Evolutionary conservation across 2,113 vertebrate genomes (phyloP).

Genomic region (Tragelaphus imberbis): DNA sequence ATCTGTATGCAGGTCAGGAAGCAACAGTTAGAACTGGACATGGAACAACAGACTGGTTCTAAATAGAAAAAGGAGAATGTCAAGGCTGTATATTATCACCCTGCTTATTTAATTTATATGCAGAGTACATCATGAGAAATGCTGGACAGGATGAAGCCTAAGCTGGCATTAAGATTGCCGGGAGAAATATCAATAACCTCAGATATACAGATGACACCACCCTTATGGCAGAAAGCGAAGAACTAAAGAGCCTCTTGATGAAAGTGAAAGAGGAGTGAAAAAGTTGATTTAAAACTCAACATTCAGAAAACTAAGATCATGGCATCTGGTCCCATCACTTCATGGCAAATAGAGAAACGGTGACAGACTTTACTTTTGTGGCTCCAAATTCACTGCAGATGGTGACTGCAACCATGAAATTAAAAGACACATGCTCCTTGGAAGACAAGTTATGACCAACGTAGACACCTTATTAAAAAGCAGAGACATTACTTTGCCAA

Average conservation of each 20-base stretch:
- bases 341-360: no score
- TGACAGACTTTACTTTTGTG: no score
- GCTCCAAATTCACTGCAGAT: no score
- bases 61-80: fast-evolving
- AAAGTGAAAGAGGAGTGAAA: not conserved
- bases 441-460: no score
- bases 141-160: not conserved
- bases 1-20: not conserved
- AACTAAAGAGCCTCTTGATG: not conserved
- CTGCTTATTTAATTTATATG: not conserved
- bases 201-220: not conserved
- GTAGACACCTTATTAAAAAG: no score
- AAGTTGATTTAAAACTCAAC: not conserved
- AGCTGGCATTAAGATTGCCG: not conserved
- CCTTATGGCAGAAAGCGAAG: not conserved
- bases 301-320: no score
- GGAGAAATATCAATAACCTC: not conserved
- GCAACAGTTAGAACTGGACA: not conserved
- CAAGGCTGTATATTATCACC: not conserved
- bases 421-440: no score
- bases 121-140: not conserved
- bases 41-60: not conserved
- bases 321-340: no score
- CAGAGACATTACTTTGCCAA: no score
- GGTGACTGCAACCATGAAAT: no score